These are phyloP conservation scores for Pseudachorutes palmiensis DNA, from an alignment of 1,140 invertebrate genomes.

Conservation along the genomic window DNA sequence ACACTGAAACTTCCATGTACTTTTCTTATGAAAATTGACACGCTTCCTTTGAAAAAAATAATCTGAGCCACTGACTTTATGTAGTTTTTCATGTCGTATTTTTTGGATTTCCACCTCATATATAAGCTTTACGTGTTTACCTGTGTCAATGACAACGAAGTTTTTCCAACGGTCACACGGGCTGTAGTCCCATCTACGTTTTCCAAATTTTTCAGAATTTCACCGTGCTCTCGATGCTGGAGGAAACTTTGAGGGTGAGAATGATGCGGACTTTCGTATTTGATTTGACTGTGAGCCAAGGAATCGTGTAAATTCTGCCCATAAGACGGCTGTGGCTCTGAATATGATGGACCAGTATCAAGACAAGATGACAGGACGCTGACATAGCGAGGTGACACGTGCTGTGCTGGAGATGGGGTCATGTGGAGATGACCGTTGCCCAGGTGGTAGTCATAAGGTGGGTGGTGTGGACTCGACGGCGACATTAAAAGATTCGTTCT, in stretches of 20 bases:
- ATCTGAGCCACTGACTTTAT: too few species aligned
- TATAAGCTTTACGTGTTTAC: neutral
- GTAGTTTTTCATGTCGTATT: too few species aligned
- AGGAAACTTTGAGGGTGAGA: neutral
- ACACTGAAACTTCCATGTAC: too few species aligned
- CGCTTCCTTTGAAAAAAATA: too few species aligned
- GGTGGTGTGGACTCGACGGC: neutral
- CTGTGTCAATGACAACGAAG: neutral
- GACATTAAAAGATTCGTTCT: neutral
- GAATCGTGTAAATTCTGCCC: neutral
- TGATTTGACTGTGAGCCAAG: neutral
- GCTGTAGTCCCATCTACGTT: neutral
- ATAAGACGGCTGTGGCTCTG: neutral
- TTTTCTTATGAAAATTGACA: too few species aligned
- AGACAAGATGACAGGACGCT: neutral
- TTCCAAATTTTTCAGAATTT: neutral
- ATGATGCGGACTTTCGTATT: neutral
- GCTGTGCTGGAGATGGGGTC: neutral
- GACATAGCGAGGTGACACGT: neutral
- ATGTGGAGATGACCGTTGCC: neutral
- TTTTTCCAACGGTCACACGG: neutral
- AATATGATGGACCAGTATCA: neutral
- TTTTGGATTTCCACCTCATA: constrained; percentile 40
- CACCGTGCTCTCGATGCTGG: neutral
- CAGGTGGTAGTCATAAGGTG: neutral